Base-by-base conservation (phyloP, 2,888 invertebrate genomes). In the Harpalus rufipes region DNA sequence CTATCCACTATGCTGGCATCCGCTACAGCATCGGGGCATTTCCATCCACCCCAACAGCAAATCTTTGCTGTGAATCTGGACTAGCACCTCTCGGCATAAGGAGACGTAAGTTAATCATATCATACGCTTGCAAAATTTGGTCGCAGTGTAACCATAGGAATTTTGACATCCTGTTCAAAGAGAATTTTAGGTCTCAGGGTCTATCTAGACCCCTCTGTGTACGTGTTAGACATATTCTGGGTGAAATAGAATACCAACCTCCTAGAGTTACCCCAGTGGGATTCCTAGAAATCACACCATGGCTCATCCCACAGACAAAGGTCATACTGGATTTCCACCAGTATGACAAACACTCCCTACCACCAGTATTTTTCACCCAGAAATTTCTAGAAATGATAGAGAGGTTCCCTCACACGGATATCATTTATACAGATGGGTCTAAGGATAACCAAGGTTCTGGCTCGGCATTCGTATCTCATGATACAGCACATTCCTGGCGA, bases 51-150 rank as follows among this genome's bases (percentile, higher is more conserved):
- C 63, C 63, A n/a, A n/a, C n/a, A 65, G 65, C 18, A 65, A 65
- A n/a, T 65, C 32, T 65, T 0, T 65, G 65, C n/a, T 65, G 65
- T 25, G 65, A 65, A 21, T 16, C 65, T 7, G 65, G 65, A 10
- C 10, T 56, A 21, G 21, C 21, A 21, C 21, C 21, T 21, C 21
- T 21, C 21, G 21, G 21, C 21, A 21, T 21, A 21, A 21, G 21
- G 3, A 21, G 21, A 21, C 21, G 21, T 21, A 21, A 21, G 21
- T 21, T 21, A 21, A 21, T 21, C 3, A 21, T 21, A 21, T 21
- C 21, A 21, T 21, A 21, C 3, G 21, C 21, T 21, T 21, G 21
- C 21, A 21, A 21, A 21, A 21, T 21, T 21, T 21, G 21, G 21
- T 21, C 21, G 3, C 21, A 21, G 21, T 21, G 21, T 21, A 21